Percentiles rank a stretch among this genome's conserved stretches.
Conservation (phyloP, 2,888 invertebrate genomes). For the Labia minor region DNA sequence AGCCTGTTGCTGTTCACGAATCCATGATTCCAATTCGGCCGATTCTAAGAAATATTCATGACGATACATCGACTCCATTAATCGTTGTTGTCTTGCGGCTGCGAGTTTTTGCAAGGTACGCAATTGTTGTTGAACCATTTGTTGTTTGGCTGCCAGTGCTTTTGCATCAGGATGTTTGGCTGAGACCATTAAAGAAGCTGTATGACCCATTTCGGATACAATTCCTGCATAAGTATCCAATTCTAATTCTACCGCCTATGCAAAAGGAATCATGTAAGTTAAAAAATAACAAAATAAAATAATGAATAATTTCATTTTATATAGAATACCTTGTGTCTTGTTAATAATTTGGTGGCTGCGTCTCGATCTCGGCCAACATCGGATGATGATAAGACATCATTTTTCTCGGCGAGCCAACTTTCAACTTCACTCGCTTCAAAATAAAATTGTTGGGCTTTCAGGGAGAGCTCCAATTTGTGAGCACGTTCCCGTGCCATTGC, state of each 20-base stretch:
- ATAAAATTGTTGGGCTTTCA: constrained; percentile 84
- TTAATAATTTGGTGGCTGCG: constrained; percentile 81
- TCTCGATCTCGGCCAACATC: constrained; percentile 85
- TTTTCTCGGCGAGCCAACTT: constrained; percentile 82
- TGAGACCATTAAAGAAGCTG: constrained; percentile 68
- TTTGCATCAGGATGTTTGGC: constrained; percentile 75
- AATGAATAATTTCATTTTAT: neutral
- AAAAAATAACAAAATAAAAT: neutral
- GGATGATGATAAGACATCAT: constrained; percentile 65
- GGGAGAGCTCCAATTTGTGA: constrained; percentile 68
- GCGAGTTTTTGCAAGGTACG: constrained; percentile 70
- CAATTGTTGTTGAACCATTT: constrained; percentile 64
- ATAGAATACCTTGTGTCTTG: constrained; percentile 78
- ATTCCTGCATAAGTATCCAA: constrained; percentile 85
- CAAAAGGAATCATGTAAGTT: constrained; percentile 22
- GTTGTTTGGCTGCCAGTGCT: constrained; percentile 64
- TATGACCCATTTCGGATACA: constrained; percentile 84
- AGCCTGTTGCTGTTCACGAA: constrained; percentile 76
- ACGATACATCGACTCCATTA: constrained; percentile 83
- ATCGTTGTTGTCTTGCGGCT: constrained; percentile 63
- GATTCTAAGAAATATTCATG: constrained; percentile 88
- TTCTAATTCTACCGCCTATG: constrained; percentile 73
- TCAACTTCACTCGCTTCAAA: constrained; percentile 87
- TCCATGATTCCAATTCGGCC: constrained; percentile 83
- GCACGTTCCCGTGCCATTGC: constrained; percentile 59